phyloP scores from a whole-genome alignment of 2,888 invertebrate species.

The Phrixothrix hirtus region DNA sequence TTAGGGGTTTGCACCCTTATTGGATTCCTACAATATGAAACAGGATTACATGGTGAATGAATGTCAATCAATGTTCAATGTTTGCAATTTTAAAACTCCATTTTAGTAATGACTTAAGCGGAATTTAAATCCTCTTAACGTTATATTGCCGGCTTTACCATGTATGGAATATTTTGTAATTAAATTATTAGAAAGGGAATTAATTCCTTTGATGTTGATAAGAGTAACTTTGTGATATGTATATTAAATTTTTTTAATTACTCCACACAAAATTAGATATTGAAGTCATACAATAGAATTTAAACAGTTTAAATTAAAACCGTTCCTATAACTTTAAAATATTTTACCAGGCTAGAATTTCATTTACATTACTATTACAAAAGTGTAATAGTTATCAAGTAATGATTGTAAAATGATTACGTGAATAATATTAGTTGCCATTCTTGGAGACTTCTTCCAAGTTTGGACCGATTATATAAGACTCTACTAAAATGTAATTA shows the following conservation, averaged over 20 bases:
- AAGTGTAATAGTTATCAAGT: too few relatives aligned
- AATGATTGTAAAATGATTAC: too few relatives aligned
- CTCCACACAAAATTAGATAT: conserved; percentile 17
- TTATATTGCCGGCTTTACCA: conserved; percentile 8
- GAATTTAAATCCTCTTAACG: conserved; percentile 28
- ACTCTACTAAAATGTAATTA: too few relatives aligned
- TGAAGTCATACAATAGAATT: too few relatives aligned
- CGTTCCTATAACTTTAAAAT: too few relatives aligned
- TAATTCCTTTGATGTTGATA: conserved; percentile 39
- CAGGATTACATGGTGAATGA: conserved; percentile 45
- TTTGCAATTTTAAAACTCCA: conserved; percentile 46
- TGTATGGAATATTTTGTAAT: conserved; percentile 36
- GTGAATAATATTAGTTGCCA: too few relatives aligned
- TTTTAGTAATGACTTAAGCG: conserved; percentile 43
- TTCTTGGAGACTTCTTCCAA: too few relatives aligned
- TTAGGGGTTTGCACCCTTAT: conserved; percentile 39
- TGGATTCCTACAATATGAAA: conserved; percentile 45
- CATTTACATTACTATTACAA: too few relatives aligned
- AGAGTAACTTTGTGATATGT: conserved; percentile 18
- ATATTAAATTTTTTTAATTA: conserved; percentile 24
- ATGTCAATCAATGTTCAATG: conserved; percentile 49
- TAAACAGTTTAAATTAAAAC: too few relatives aligned
- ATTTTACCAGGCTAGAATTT: too few relatives aligned
- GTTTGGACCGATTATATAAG: too few relatives aligned
- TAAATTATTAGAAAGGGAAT: conserved; percentile 39